Percentiles rank a stretch among this genome's conserved stretches.
Conservation (phyloP, 2,113 vertebrate species). For the Nothoprocta pentlandii region DNA sequence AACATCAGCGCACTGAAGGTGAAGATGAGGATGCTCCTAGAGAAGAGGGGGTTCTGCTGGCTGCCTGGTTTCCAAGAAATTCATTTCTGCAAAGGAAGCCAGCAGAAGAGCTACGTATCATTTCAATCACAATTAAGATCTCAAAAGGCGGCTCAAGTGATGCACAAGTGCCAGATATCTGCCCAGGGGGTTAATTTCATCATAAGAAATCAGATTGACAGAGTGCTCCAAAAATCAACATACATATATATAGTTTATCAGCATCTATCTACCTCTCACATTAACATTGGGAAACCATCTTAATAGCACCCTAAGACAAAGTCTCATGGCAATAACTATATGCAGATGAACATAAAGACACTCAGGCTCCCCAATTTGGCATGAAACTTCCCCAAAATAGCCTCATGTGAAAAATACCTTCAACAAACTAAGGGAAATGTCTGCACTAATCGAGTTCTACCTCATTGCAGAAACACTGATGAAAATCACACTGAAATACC, state of each 20-base stretch:
- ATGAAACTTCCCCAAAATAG: background rate
- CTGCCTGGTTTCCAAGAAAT: constrained; percentile 9
- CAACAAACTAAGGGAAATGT: background rate
- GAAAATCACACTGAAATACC: background rate
- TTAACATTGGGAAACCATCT: constrained; percentile 4
- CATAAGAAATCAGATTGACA: constrained; percentile 8
- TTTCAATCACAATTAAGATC: constrained; percentile 31
- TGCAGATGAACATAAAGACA: background rate
- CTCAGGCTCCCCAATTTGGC: background rate
- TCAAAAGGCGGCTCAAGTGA: constrained; percentile 46
- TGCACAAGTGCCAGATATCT: constrained; percentile 40
- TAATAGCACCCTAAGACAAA: background rate
- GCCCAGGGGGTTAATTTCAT: constrained; percentile 54
- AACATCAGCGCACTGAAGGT: background rate
- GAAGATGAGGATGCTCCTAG: constrained; percentile 29
- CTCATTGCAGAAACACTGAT: background rate
- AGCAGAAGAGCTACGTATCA: constrained; percentile 3
- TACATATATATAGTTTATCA: background rate
- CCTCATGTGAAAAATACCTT: background rate
- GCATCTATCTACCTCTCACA: background rate
- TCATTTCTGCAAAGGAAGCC: constrained; percentile 18
- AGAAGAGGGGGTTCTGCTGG: background rate
- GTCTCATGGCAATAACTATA: background rate
- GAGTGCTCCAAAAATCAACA: constrained; percentile 41
- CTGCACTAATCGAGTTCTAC: background rate